Base-by-base conservation (phyloP, 2,888 invertebrate genomes). In the Incurvaria masculella region DNA sequence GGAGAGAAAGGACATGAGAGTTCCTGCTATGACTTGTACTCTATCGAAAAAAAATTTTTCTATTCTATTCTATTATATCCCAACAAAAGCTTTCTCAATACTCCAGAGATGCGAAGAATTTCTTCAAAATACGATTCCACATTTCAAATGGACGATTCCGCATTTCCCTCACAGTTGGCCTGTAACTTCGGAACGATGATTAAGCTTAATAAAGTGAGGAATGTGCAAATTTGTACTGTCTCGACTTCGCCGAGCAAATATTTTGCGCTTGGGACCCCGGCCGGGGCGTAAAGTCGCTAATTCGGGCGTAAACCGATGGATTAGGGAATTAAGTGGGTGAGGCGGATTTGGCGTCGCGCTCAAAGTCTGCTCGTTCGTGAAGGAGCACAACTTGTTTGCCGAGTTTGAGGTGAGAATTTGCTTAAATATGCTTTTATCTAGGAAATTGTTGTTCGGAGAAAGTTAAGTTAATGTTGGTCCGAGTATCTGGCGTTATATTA, bases 211-310 rank as follows among this genome's bases (percentile, higher is more conserved):
- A 66, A 64, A 58, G 65, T 66, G 59, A 61, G 65, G 68, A 65
- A 72, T 69, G 71, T 68, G 72, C 62, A 63, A 74, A 72, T 68
- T 67, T 72, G 71, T 69, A 67, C 57, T 63, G 59, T 59, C 55
- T 8, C 26, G 57, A n/a, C 33, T 33, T 11, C 11, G 33, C 14
- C 8, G 33, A 33, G 33, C 33, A 33, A 33, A 33, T 33, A 33
- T 33, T 33, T 33, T 33, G 33, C 33, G 33, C 14, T 3, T 33
- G 33, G 33, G 8, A 4, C 5, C 5, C 5, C 23, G 23, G 23
- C 10, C 4, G 33, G 33, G 33, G 33, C 14, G 33, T 14, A 6
- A n/a, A 33, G 33, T 14, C 33, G 33, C 33, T 33, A 33, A 33
- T 33, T 33, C 23, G 4, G 11, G 33, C 33, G 33, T 33, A 33